Evolutionary conservation across 2,797 vertebrate species (phyloP).

Genomic region (Siniperca obscura): DNA sequence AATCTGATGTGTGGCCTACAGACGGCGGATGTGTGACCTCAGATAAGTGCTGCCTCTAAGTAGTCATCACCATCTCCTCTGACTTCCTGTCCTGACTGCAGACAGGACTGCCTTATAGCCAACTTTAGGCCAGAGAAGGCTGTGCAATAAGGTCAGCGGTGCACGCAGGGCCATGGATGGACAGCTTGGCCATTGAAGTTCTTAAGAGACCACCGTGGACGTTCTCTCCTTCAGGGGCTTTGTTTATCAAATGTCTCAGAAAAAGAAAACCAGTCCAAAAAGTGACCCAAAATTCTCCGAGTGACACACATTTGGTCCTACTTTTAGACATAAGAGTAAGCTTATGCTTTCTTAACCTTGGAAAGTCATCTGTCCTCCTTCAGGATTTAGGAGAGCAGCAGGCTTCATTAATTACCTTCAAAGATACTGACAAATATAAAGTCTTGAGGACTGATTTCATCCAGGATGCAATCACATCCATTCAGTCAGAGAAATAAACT

Average conservation of each 20-base stretch:
- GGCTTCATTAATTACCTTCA: not conserved
- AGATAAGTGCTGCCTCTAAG: conserved; percentile 46
- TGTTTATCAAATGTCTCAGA: not conserved
- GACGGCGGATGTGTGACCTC: conserved; percentile 39
- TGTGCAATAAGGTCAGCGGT: conserved; percentile 7
- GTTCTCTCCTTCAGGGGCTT: not conserved
- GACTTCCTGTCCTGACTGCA: conserved; percentile 21
- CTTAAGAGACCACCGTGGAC: not conserved
- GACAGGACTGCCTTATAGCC: conserved; percentile 8
- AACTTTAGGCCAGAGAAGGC: conserved; percentile 22
- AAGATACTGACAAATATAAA: not conserved
- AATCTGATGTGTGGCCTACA: conserved; percentile 48
- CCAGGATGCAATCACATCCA: not conserved
- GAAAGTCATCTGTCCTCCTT: not conserved
- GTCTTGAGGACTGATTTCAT: not conserved
- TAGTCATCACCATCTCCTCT: not conserved
- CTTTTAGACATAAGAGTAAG: not conserved
- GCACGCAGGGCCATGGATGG: not conserved
- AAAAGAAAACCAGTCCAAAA: not conserved
- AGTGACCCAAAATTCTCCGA: conserved; percentile 7
- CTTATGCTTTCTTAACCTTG: not conserved
- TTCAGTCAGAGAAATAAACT: not conserved
- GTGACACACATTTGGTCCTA: conserved; percentile 14
- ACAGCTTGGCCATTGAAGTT: conserved; percentile 18
- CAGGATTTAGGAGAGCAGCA: not conserved